Evolutionary conservation across 2,888 invertebrate genomes (phyloP).

Genomic region (Agrypnus murinus): DNA sequence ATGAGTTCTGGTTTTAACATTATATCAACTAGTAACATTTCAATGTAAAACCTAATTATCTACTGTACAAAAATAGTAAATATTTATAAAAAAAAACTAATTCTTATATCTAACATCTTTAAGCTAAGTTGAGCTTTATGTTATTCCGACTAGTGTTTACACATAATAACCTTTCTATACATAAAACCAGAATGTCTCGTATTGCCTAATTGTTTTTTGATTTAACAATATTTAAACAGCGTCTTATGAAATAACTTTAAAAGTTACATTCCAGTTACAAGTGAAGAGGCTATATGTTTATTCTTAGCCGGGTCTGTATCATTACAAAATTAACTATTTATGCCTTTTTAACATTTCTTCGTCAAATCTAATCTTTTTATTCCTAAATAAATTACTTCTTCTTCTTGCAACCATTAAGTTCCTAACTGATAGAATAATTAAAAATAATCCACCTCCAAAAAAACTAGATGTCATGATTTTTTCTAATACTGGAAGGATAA

Average conservation of each 20-base stretch:
- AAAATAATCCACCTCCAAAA: constrained; percentile 16
- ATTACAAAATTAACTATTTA: neutral
- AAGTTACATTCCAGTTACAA: no score
- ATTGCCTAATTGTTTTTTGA: no score
- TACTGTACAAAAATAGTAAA: neutral
- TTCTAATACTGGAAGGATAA: constrained; percentile 71
- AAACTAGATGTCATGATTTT: constrained; percentile 46
- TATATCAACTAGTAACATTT: no score
- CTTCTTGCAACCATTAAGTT: neutral
- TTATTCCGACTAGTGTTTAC: neutral
- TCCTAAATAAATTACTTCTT: constrained; percentile 15
- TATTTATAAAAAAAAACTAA: neutral
- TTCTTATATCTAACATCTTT: neutral
- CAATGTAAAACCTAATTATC: no score
- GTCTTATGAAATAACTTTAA: no score
- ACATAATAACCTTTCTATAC: neutral
- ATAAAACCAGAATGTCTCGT: no score
- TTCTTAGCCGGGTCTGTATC: neutral
- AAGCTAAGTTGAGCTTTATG: neutral
- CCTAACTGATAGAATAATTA: neutral
- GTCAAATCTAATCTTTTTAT: constrained; percentile 35
- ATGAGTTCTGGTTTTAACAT: no score
- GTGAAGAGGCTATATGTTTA: no score
- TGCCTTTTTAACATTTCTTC: neutral
- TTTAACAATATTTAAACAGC: no score